Conservation (phyloP, 2,888 invertebrate genomes). For the Drosophila mimica region DNA sequence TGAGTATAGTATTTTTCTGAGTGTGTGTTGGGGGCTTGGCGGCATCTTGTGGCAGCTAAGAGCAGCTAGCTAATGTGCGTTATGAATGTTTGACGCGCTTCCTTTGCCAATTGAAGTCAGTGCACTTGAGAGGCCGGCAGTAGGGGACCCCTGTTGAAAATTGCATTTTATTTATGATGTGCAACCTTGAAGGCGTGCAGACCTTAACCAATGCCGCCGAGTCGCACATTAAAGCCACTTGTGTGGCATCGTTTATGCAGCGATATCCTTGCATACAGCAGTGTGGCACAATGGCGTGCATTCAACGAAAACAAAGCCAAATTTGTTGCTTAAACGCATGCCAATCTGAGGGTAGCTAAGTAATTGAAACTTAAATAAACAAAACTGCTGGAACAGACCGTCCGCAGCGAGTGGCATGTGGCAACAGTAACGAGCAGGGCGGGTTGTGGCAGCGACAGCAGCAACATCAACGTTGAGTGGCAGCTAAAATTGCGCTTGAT, state of each 20-base stretch:
- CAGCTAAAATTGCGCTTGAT: constrained; percentile 38
- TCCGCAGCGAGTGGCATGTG: constrained; percentile 25
- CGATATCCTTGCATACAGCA: constrained; percentile 44
- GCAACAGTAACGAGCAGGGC: constrained; percentile 39
- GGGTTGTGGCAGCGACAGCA: neutral
- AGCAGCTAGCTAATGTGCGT: constrained; percentile 53
- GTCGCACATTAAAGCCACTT: constrained; percentile 30
- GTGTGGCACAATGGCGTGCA: constrained; percentile 39
- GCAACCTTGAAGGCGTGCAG: constrained; percentile 19
- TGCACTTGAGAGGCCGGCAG: constrained; percentile 51
- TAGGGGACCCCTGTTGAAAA: constrained; percentile 9
- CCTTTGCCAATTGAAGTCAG: constrained; percentile 41
- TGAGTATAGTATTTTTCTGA: neutral
- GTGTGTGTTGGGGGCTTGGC: neutral
- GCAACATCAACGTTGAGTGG: constrained; percentile 23
- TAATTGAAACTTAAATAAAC: constrained; percentile 80
- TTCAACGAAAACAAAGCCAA: constrained; percentile 45
- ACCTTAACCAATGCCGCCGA: neutral
- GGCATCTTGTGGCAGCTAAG: constrained; percentile 5
- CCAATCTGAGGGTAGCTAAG: constrained; percentile 68
- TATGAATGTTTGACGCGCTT: constrained; percentile 59
- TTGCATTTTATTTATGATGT: constrained; percentile 29
- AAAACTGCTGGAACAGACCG: constrained; percentile 51
- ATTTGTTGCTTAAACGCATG: constrained; percentile 67
- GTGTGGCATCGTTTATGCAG: constrained; percentile 44